Percentiles rank a stretch among this genome's conserved stretches.
Evolutionary conservation across 2,113 vertebrate species (phyloP).

Genomic region (Rhombomys opimus): DNA sequence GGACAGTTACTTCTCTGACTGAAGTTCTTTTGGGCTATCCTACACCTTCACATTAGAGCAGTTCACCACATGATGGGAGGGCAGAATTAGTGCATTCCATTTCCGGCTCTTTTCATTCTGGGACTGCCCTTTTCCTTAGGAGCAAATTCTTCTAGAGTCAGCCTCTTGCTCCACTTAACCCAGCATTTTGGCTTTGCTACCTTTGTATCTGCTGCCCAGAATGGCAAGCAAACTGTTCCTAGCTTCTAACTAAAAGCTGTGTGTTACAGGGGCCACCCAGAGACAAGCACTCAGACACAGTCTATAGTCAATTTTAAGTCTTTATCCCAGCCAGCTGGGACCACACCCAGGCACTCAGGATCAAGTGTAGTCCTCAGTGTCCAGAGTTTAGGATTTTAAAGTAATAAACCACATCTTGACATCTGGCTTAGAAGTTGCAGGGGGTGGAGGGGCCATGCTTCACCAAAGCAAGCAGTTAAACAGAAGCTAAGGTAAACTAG

Average conservation of each 20-base stretch:
- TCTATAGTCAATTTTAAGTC: background rate
- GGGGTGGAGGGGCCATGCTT: too few relatives aligned
- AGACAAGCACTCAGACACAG: background rate
- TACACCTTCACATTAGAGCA: too few relatives aligned
- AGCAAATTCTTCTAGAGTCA: background rate
- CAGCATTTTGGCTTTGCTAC: too few relatives aligned
- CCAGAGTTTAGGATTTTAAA: background rate
- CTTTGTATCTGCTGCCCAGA: accelerated
- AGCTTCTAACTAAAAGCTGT: background rate
- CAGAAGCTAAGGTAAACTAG: background rate
- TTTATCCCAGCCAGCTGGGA: background rate
- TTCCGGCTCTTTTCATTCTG: background rate
- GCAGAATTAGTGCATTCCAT: background rate
- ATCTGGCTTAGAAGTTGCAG: background rate
- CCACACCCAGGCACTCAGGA: background rate
- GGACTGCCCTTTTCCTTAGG: background rate
- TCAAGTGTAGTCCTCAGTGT: too few relatives aligned
- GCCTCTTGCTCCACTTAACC: background rate
- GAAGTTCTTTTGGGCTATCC: background rate
- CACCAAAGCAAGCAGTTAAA: background rate
- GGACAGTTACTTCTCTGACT: background rate
- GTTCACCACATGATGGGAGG: too few relatives aligned
- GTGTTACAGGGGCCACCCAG: background rate
- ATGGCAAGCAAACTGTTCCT: background rate
- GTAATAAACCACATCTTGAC: background rate